Percentiles rank a stretch among this genome's conserved stretches.
Evolutionary conservation across 2,797 vertebrate species (phyloP).

Genomic region (Peromyscus nudipes): DNA sequence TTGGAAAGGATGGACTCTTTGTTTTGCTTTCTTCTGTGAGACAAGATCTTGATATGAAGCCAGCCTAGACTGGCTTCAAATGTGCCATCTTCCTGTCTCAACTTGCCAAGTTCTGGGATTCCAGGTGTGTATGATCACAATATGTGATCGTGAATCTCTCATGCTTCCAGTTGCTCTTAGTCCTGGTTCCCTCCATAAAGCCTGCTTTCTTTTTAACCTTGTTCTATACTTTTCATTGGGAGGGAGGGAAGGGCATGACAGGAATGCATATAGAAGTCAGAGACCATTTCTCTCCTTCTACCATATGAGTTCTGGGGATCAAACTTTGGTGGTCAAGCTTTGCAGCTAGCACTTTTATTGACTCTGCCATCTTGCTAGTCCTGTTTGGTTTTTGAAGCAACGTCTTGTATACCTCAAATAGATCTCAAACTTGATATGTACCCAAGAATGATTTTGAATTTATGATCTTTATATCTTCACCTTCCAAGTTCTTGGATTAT

Average conservation of each 20-base stretch:
- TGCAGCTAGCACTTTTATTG: neutral
- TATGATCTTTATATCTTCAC: neutral
- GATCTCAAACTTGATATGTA: neutral
- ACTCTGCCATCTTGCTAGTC: neutral
- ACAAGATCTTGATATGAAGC: neutral
- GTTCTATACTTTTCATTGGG: neutral
- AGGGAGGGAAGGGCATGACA: neutral
- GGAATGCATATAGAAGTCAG: neutral
- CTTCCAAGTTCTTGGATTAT: neutral
- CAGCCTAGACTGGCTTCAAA: neutral
- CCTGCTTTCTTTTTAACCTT: neutral
- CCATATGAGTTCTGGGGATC: too few species aligned
- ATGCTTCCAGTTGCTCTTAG: neutral
- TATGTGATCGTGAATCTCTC: neutral
- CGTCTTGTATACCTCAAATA: neutral
- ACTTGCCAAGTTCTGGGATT: neutral
- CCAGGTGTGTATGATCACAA: neutral
- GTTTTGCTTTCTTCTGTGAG: neutral
- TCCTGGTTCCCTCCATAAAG: neutral
- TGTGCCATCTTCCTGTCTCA: neutral
- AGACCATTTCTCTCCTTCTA: neutral
- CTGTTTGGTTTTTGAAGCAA: neutral
- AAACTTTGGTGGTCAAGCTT: neutral
- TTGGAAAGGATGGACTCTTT: conserved; percentile 22
- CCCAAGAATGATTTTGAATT: neutral